A percentile compares a stretch with the other conserved stretches of the same genome.
phyloP scores from a whole-genome alignment of 2,113 vertebrate species.

The Crotalus viridis region DNA sequence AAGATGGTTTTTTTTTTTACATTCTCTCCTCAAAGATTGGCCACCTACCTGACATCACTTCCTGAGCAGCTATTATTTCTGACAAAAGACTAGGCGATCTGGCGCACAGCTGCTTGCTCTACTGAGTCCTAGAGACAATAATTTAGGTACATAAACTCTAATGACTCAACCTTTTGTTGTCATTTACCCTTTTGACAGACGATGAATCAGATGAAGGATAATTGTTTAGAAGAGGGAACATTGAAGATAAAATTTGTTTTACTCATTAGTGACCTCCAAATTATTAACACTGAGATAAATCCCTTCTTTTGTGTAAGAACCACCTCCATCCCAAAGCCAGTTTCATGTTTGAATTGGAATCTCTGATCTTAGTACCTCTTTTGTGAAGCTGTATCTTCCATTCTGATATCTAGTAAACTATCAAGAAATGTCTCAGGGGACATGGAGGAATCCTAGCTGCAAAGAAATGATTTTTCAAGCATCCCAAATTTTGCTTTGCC shows the following conservation, averaged over 20 bases:
- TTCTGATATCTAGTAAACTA: neutral
- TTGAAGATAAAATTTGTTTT: neutral
- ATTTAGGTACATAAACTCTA: constrained; percentile 40
- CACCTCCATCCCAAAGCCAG: neutral
- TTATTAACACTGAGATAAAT: neutral
- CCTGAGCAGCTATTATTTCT: constrained; percentile 40
- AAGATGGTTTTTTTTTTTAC: neutral
- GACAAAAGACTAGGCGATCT: constrained; percentile 13
- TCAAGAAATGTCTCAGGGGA: neutral
- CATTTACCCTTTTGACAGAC: constrained; percentile 43
- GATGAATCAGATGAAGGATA: constrained; percentile 43
- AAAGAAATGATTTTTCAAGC: neutral
- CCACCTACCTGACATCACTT: constrained; percentile 49
- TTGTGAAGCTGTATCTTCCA: neutral
- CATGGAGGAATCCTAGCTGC: neutral
- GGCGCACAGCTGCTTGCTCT: constrained; percentile 21
- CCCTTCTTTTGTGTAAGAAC: neutral
- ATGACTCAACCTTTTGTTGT: constrained; percentile 56
- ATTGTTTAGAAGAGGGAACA: constrained; percentile 41
- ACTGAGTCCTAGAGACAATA: constrained; percentile 35
- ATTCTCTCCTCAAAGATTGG: constrained; percentile 31
- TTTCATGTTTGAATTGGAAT: neutral
- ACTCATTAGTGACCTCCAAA: neutral
- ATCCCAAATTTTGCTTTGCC: neutral
- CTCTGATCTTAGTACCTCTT: neutral